Evolutionary conservation across 2,113 vertebrate genomes (phyloP).

Genomic region (Misgurnus anguillicaudatus): DNA sequence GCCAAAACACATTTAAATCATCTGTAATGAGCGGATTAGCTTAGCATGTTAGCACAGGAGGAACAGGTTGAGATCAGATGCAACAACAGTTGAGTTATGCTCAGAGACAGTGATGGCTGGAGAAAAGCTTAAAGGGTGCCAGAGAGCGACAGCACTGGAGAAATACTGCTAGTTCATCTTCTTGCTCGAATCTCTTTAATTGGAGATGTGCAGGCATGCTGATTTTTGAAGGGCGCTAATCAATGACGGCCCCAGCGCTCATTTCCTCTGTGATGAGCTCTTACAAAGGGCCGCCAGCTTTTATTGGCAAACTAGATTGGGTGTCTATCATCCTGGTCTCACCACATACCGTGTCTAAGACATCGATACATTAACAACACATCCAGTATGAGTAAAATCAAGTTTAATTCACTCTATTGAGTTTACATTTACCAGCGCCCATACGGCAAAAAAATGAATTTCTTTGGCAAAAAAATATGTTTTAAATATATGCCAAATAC

Average conservation of each 20-base stretch:
- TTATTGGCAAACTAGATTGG: conserved; percentile 11
- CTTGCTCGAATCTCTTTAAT: conserved; percentile 12
- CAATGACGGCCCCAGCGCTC: neutral
- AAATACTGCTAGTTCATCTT: neutral
- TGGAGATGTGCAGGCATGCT: conserved; percentile 10
- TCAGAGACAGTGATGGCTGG: neutral
- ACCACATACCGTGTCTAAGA: neutral
- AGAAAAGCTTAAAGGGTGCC: conserved; percentile 1
- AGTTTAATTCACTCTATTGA: neutral
- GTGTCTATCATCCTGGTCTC: conserved; percentile 12
- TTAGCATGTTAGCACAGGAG: conserved; percentile 10
- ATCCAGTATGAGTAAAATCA: neutral
- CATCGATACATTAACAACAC: neutral
- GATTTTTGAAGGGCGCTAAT: conserved; percentile 18
- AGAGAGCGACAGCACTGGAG: neutral
- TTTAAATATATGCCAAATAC: no score
- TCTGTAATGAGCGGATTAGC: conserved; percentile 50
- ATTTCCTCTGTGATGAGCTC: conserved; percentile 35
- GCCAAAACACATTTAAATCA: conserved; percentile 51
- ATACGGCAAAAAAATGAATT: no score
- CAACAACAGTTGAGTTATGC: conserved; percentile 12
- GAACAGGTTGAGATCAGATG: conserved; percentile 16
- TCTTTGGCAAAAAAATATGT: no score
- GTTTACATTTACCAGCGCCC: no score
- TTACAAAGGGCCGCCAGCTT: neutral